These are phyloP conservation scores for Microctenopoma steveboyesi DNA, from an alignment of 2,797 vertebrate genomes.

Conservation along the genomic window DNA sequence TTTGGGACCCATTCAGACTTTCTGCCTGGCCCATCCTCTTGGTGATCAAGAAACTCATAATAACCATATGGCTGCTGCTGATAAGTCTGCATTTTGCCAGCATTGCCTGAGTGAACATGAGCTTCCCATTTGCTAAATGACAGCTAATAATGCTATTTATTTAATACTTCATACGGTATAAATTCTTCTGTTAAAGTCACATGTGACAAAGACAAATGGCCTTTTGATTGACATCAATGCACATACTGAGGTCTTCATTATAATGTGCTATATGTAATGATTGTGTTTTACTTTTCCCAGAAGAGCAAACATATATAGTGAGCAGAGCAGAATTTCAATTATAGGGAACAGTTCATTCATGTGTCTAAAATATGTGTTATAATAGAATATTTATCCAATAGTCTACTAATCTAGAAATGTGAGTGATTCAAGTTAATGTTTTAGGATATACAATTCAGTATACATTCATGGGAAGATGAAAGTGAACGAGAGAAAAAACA, in stretches of 20 bases:
- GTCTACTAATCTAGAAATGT: no score
- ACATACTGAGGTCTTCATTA: not conserved
- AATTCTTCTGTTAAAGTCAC: not conserved
- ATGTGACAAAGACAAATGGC: not conserved
- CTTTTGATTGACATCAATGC: not conserved
- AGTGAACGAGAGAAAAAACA: not conserved
- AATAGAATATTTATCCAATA: no score
- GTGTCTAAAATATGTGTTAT: no score
- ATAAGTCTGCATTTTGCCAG: constrained; percentile 34
- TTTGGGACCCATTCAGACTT: constrained; percentile 12
- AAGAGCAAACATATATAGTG: not conserved
- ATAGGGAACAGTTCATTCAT: not conserved
- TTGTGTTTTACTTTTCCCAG: not conserved
- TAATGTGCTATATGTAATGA: not conserved
- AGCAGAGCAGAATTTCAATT: not conserved
- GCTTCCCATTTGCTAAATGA: not conserved
- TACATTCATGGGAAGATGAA: not conserved
- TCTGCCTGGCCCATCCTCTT: constrained; percentile 5
- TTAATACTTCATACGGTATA: not conserved
- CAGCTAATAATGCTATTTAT: not conserved
- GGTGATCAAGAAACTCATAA: constrained; percentile 26
- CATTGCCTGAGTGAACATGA: not conserved
- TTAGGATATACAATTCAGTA: not conserved
- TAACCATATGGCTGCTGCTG: constrained; percentile 50
- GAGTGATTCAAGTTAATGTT: not conserved